These are phyloP conservation scores for Dromiciops gliroides DNA, from an alignment of 2,113 vertebrate genomes.

Conservation along the genomic window DNA sequence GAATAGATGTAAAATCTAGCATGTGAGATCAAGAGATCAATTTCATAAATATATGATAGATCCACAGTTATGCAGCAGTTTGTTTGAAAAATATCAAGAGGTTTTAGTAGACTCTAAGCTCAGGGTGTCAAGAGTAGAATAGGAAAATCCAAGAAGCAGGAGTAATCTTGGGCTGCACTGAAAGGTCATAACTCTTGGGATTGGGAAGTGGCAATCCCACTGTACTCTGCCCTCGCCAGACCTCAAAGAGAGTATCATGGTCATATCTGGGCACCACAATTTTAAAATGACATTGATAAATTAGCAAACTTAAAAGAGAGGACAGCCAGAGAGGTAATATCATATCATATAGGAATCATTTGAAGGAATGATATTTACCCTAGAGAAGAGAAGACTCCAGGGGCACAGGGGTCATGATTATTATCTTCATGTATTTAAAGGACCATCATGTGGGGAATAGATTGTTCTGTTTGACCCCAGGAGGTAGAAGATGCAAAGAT, in stretches of 20 bases:
- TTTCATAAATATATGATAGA: background rate
- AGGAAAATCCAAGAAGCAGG: background rate
- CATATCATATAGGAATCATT: background rate
- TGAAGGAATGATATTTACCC: background rate
- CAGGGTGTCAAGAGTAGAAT: background rate
- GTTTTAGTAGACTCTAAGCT: background rate
- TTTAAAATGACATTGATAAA: background rate
- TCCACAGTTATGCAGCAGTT: background rate
- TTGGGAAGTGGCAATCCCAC: background rate
- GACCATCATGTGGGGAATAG: background rate
- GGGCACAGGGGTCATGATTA: background rate
- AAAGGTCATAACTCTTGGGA: background rate
- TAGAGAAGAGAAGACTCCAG: background rate
- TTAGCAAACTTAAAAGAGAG: background rate
- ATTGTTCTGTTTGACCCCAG: no score
- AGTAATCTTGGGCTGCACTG: background rate
- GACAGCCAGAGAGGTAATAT: background rate
- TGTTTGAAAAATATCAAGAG: background rate
- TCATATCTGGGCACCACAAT: background rate
- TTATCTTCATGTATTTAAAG: background rate
- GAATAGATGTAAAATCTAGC: background rate
- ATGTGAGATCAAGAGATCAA: background rate
- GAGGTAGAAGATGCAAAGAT: background rate
- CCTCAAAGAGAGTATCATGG: background rate
- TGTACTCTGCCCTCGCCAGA: background rate